These are phyloP conservation scores for Sclerurus mexicanus DNA, from an alignment of 2,113 vertebrate genomes.

Conservation along the genomic window DNA sequence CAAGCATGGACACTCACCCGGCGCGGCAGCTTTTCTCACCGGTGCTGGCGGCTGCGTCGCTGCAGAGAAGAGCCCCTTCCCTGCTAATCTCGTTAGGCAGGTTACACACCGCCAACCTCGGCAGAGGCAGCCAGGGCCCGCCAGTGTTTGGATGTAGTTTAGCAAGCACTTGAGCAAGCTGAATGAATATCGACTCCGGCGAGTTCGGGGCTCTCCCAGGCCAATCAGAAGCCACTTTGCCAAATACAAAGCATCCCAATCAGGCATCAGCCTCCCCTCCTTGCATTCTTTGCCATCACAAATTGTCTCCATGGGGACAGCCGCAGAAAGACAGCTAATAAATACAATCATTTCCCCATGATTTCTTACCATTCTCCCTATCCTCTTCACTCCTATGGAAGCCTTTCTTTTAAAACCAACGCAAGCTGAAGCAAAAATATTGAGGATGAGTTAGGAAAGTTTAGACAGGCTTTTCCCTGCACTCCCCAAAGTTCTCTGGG, in stretches of 20 bases:
- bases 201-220: slow-evolving; percentile 92
- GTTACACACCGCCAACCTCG: slow-evolving; percentile 74
- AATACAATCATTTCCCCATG: slow-evolving; percentile 79
- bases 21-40: not conserved
- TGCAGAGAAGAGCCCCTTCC: slow-evolving; percentile 47
- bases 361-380: slow-evolving; percentile 66
- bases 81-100: slow-evolving; percentile 72
- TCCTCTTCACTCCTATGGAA: not conserved
- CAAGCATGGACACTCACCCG: slow-evolving; percentile 10
- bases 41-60: slow-evolving; percentile 22
- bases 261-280: slow-evolving; percentile 91
- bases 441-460: slow-evolving; percentile 62
- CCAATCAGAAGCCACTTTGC: slow-evolving; percentile 98
- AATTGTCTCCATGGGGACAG: slow-evolving; percentile 97
- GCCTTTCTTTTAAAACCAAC: not conserved
- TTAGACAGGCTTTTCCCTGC: slow-evolving; percentile 51
- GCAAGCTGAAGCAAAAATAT: slow-evolving; percentile 30
- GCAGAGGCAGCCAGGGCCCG: slow-evolving; percentile 41
- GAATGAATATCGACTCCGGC: slow-evolving; percentile 95
- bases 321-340: slow-evolving; percentile 85
- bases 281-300: slow-evolving; percentile 96
- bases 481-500: slow-evolving; percentile 59
- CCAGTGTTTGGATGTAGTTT: slow-evolving; percentile 70
- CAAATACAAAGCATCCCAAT: slow-evolving; percentile 94
- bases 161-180: slow-evolving; percentile 89